Evolutionary conservation across 2,888 invertebrate genomes (phyloP), one percentile per base, ranked within the genome.

Genomic region (Trisateles emortualis): DNA sequence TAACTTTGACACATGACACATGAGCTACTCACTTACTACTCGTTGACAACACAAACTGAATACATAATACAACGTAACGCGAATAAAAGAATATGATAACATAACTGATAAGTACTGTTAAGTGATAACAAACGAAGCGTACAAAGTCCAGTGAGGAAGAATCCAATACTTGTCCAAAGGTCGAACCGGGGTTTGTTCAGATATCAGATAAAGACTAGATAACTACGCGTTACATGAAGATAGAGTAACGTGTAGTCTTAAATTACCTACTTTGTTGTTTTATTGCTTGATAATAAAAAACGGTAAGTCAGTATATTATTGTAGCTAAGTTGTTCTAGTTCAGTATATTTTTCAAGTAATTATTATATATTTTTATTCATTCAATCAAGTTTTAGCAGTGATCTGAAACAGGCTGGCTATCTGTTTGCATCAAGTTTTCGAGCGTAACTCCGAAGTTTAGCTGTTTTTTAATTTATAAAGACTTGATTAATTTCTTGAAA

Each of bases 401-500:
- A n/a, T n/a, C n/a, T n/a, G n/a, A n/a, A n/a, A n/a, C n/a, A n/a
- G n/a, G n/a, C n/a, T n/a, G n/a, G n/a, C n/a, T n/a, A n/a, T n/a
- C n/a, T n/a, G n/a, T n/a, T 0, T 11, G 8, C 2, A 16, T 33
- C 8, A 9, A 30, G 70, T 70, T 65, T 70, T 48, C 43, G 73
- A 74, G 26, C 64, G 47, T 8, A 47, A 56, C 53, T 65, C 50
- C 43, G 49, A 46, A 74, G 68, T 59, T 60, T 41, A 59, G 36
- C 55, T 35, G n/a, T 52, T 42, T 29, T 3, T 39, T 30, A 32
- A 33, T 14, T 39, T 39, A 9, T 41, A 13, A 33, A 19, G 19
- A 19, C 19, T 19, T 32, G 51, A 44, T 14, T 33, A 26, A 26
- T 44, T 26, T n/a, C 42, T 57, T 52, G 74, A 58, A 72, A 90